Evolutionary conservation across 1,140 invertebrate species (phyloP).

Genomic region (Scylla paramamosain): DNA sequence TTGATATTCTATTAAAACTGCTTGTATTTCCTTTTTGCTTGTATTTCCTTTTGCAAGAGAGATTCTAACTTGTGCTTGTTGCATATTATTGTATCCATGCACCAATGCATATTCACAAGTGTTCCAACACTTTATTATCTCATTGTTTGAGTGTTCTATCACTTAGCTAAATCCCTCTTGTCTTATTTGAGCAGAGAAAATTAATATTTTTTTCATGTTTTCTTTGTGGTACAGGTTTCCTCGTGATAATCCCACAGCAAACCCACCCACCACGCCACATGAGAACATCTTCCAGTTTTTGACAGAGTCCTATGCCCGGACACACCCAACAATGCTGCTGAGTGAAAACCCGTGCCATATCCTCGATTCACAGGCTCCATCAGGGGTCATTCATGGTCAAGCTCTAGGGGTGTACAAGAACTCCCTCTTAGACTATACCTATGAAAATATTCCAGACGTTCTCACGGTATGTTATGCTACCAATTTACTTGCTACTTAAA

Average conservation of each 20-base stretch:
- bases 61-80: no score
- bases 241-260: conserved; percentile 70
- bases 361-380: conserved; percentile 74
- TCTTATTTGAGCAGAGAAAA: background rate
- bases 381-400: conserved; percentile 79
- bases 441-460: conserved; percentile 78
- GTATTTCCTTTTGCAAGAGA: no score
- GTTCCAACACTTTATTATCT: no score
- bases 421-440: conserved; percentile 80
- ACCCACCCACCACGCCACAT: conserved; percentile 77
- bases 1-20: no score
- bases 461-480: conserved; percentile 78
- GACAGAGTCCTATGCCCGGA: conserved; percentile 78
- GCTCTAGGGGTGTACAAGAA: conserved; percentile 78
- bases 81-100: no score
- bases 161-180: no score
- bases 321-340: conserved; percentile 77
- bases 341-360: conserved; percentile 77
- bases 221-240: conserved; percentile 73
- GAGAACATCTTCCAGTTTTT: conserved; percentile 79
- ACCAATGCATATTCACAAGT: no score
- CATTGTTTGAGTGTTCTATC: no score
- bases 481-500: background rate
- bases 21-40: no score
- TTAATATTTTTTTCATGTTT: background rate